Percentiles rank a stretch among this genome's conserved stretches.
These are phyloP conservation scores for Natator depressus DNA, from an alignment of 2,113 vertebrate genomes.

Conservation along the genomic window DNA sequence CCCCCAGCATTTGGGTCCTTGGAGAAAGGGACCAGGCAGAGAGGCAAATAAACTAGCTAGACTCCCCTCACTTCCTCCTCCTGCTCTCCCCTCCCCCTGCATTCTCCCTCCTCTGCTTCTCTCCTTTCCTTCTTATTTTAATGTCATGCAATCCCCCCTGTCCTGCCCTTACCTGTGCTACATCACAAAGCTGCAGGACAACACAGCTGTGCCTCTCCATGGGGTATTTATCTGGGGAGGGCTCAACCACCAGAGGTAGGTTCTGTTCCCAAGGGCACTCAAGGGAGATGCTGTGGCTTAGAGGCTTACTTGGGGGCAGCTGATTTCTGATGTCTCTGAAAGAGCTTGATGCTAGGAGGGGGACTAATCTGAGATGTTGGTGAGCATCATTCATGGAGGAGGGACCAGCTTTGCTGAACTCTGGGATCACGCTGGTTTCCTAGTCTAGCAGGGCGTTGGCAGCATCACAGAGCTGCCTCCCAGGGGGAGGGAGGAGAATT, in stretches of 20 bases:
- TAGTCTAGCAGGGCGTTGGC: neutral
- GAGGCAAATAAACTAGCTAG: neutral
- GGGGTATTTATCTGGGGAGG: neutral
- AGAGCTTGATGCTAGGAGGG: neutral
- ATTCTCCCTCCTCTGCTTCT: neutral
- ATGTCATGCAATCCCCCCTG: slow-evolving; percentile 42
- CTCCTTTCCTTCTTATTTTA: neutral
- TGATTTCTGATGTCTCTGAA: neutral
- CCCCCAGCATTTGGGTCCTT: slow-evolving; percentile 22
- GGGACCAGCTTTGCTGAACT: too few species aligned
- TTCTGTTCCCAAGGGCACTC: slow-evolving; percentile 20
- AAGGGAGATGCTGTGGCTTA: slow-evolving; percentile 8
- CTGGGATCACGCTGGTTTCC: neutral
- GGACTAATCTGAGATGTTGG: neutral
- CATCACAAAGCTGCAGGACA: slow-evolving; percentile 2
- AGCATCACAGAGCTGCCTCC: neutral
- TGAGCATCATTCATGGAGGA: neutral
- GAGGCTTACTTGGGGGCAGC: neutral
- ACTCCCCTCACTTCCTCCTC: slow-evolving; percentile 20
- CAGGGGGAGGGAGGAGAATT: neutral
- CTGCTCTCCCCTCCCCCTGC: slow-evolving; percentile 12
- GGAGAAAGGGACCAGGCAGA: neutral
- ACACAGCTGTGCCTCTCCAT: neutral
- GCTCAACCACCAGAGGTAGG: neutral
- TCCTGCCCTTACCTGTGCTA: neutral